A percentile compares a stretch with the other conserved stretches of the same genome.
Evolutionary conservation across 2,113 vertebrate genomes (phyloP).

Genomic region (Dascyllus trimaculatus): DNA sequence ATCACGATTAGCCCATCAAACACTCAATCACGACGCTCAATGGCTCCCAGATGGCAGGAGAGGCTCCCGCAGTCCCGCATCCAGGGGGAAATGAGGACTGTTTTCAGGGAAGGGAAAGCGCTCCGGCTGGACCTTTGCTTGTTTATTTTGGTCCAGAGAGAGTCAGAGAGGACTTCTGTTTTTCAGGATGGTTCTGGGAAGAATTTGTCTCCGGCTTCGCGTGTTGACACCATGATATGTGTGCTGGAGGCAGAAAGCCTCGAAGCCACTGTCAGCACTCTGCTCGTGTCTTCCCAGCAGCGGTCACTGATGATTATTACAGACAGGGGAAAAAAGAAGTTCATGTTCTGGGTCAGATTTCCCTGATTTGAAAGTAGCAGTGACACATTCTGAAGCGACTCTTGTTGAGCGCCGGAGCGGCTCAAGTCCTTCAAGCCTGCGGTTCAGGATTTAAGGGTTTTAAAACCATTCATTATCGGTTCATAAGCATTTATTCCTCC

Average conservation of each 20-base stretch:
- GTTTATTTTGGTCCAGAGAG: constrained; percentile 65
- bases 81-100: constrained; percentile 25
- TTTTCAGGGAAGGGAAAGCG: constrained; percentile 62
- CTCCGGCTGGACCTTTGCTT: constrained; percentile 42
- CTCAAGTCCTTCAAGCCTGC: constrained; percentile 8
- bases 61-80: neutral
- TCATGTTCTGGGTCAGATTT: constrained; percentile 17
- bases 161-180: constrained; percentile 51
- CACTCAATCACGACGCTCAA: constrained; percentile 51
- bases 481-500: constrained; percentile 19
- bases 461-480: constrained; percentile 29
- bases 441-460: constrained; percentile 11
- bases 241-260: constrained; percentile 57
- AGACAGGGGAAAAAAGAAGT: constrained; percentile 28
- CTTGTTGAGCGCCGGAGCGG: constrained; percentile 8
- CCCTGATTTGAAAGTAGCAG: constrained; percentile 24
- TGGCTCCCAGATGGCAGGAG: constrained; percentile 56
- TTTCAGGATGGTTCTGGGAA: constrained; percentile 49
- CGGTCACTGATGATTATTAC: constrained; percentile 61
- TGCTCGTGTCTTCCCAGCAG: constrained; percentile 41
- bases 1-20: constrained; percentile 51
- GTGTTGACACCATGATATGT: constrained; percentile 76
- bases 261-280: constrained; percentile 56
- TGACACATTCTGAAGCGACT: constrained; percentile 32
- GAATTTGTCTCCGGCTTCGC: constrained; percentile 34